Base-by-base conservation (phyloP, 2,113 vertebrate genomes). In the Anhinga rufa region DNA sequence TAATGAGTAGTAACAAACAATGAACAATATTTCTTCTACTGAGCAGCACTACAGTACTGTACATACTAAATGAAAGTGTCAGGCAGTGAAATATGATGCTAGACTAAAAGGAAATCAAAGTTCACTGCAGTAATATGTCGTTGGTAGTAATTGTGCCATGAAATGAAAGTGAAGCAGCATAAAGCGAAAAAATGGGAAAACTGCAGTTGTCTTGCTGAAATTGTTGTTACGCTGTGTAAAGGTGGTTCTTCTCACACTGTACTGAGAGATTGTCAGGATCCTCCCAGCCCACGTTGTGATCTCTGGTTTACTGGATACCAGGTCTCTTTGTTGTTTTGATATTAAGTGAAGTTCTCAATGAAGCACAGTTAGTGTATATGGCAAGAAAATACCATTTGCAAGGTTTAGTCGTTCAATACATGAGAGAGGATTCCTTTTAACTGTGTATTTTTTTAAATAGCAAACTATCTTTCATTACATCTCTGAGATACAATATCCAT, bases 121-220 rank as follows among this genome's bases (percentile, higher is more conserved):
- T 93, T 96, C 94, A 76, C 82, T 93, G 91, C 70, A 91, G 82
- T 78, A 96, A 92, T 96, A 92, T 48, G 77, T 96, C 87, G 95
- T 24, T 61, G 51, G 74, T 79, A 75, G 70, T 85, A 96, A 95
- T 72, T 95, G 69, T 88, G 60, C 70, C 68, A 92, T 95, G 96
- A 96, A 97, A 94, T 66, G 66, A 25, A 95, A 93, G 54, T 65
- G 20, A 44, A 9, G 48, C 24, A 40, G 15, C 29, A 11, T 83
- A 6, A 83, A 3, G 26, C 8, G 10, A 68, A 87, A 42, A 8
- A 20, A 29, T 8, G 10, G n/a, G 22, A 52, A 44, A 32, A 65
- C 22, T 77, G 38, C 38, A 31, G 32, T 38, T 83, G 34, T 86
- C 62, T 69, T 14, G 3, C 21, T 83, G 40, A 42, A 92, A 44